Conservation (phyloP, 2,888 invertebrate species). For the Lithophane leautieri region DNA sequence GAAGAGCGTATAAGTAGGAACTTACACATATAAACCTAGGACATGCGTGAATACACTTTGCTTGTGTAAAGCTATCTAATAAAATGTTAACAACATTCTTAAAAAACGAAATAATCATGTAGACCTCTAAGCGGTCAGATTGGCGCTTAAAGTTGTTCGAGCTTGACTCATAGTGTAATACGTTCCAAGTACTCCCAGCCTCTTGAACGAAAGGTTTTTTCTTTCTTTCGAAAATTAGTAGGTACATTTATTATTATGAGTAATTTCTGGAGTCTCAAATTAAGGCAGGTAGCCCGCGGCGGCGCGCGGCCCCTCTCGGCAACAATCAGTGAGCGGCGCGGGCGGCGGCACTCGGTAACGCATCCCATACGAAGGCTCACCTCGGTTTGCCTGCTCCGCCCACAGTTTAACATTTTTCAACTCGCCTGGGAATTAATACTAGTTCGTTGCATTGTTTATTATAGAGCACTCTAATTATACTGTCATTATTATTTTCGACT, state of each 20-base stretch:
- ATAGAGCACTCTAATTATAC: slow-evolving; percentile 82
- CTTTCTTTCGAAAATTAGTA: slow-evolving; percentile 84
- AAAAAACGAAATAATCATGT: slow-evolving; percentile 48
- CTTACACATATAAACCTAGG: slow-evolving; percentile 45
- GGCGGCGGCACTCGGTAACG: slow-evolving; percentile 58
- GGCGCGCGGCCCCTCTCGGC: slow-evolving; percentile 72
- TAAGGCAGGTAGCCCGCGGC: slow-evolving; percentile 89
- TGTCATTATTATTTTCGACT: slow-evolving; percentile 80
- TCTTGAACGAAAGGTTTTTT: slow-evolving; percentile 80
- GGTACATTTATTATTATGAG: slow-evolving; percentile 89
- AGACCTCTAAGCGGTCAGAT: slow-evolving; percentile 46
- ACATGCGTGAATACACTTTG: slow-evolving; percentile 42
- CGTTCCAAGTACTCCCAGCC: slow-evolving; percentile 72
- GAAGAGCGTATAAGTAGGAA: slow-evolving; percentile 72
- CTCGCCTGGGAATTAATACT: slow-evolving; percentile 85
- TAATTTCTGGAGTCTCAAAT: slow-evolving; percentile 88
- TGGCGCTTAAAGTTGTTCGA: slow-evolving; percentile 46
- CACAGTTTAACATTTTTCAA: slow-evolving; percentile 89
- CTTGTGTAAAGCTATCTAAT: slow-evolving; percentile 38
- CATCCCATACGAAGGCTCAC: slow-evolving; percentile 80
- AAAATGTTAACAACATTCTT: slow-evolving; percentile 52
- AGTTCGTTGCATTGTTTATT: slow-evolving; percentile 86
- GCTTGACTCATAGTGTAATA: slow-evolving; percentile 79
- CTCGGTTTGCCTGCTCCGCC: slow-evolving; percentile 82
- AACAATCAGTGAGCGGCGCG: slow-evolving; percentile 78